Evolutionary conservation across 2,113 vertebrate genomes (phyloP).

Genomic region (Leucopsar rothschildi): DNA sequence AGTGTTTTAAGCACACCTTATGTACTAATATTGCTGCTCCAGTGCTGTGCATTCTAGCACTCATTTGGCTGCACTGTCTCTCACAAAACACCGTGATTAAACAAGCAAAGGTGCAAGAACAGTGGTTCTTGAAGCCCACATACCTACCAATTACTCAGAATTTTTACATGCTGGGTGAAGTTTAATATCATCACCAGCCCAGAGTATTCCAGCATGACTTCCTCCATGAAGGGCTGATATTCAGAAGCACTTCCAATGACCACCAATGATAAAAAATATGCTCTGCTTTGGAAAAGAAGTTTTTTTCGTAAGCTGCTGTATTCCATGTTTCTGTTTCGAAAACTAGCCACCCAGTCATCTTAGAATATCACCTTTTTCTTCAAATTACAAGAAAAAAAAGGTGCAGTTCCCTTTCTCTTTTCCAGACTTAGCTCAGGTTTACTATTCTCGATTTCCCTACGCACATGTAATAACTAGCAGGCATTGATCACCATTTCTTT

Average conservation of each 20-base stretch:
- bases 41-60: not conserved
- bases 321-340: not conserved
- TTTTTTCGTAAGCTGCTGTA: not conserved
- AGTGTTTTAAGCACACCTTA: not conserved
- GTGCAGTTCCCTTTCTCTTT: not conserved
- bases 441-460: not conserved
- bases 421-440: not conserved
- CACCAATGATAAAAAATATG: not conserved
- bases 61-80: not conserved
- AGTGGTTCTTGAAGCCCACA: not conserved
- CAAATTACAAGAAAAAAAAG: not conserved
- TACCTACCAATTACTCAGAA: constrained; percentile 4
- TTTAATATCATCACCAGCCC: not conserved
- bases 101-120: not conserved
- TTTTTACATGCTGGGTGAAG: not conserved
- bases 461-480: not conserved
- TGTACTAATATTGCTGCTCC: not conserved
- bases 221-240: not conserved
- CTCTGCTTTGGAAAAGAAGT: not conserved
- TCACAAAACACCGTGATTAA: not conserved
- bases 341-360: not conserved
- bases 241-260: not conserved
- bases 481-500: not conserved
- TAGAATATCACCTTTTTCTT: not conserved
- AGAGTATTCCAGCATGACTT: not conserved